These are phyloP conservation scores for Agrotis exclamationis DNA, from an alignment of 2,888 invertebrate species.

Conservation along the genomic window DNA sequence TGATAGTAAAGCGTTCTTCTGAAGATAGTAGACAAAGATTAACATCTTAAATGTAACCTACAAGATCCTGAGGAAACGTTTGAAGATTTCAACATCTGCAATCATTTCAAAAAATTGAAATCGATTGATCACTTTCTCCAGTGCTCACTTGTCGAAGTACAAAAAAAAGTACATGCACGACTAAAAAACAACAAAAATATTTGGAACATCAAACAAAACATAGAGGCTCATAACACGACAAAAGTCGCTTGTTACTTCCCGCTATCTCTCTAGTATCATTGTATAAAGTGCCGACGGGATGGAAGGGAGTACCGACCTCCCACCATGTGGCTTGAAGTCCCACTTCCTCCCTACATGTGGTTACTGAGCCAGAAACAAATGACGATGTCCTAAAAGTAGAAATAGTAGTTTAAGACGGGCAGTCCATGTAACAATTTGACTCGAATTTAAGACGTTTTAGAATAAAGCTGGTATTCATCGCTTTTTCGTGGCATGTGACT, in stretches of 20 bases:
- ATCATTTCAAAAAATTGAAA: too few relatives aligned
- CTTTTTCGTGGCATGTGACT: too few relatives aligned
- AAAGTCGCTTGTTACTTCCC: constrained; percentile 35
- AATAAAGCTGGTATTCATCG: too few relatives aligned
- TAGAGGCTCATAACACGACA: constrained; percentile 12
- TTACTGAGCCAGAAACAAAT: constrained; percentile 29
- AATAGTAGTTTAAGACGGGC: not conserved
- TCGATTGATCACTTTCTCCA: too few relatives aligned
- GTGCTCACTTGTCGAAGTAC: too few relatives aligned
- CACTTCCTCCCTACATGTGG: constrained; percentile 25
- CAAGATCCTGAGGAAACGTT: too few relatives aligned
- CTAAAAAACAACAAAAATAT: constrained; percentile 18
- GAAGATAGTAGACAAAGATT: too few relatives aligned
- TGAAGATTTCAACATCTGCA: too few relatives aligned
- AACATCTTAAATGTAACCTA: too few relatives aligned
- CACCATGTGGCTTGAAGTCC: constrained; percentile 17
- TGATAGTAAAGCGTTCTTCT: too few relatives aligned
- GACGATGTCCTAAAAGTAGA: not conserved
- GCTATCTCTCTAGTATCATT: constrained; percentile 49
- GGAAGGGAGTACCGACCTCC: constrained; percentile 6
- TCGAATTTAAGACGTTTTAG: not conserved
- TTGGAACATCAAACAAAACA: constrained; percentile 19
- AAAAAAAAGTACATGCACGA: too few relatives aligned
- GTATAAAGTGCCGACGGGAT: constrained; percentile 28
- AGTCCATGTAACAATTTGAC: not conserved